Percentiles rank a stretch among this genome's conserved stretches.
These are phyloP conservation scores for Falco naumanni DNA, from an alignment of 2,797 vertebrate genomes.

Conservation along the genomic window DNA sequence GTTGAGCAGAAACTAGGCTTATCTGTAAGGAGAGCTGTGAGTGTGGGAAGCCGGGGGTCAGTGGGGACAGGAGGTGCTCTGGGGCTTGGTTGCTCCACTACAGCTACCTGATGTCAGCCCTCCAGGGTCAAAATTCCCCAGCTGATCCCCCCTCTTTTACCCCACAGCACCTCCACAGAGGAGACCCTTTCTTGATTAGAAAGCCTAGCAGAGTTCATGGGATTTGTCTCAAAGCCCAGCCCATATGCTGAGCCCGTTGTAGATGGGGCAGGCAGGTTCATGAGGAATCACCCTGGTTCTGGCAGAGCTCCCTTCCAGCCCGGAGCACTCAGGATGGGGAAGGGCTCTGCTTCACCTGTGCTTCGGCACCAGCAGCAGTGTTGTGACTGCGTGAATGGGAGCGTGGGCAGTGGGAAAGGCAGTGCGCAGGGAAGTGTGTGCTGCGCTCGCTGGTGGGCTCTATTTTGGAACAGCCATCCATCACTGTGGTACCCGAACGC, in stretches of 20 bases:
- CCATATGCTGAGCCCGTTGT: fast-evolving
- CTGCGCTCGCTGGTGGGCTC: neutral
- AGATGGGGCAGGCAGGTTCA: neutral
- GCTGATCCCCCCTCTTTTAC: neutral
- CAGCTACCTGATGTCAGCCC: neutral
- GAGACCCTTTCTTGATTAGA: neutral
- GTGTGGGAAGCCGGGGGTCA: neutral
- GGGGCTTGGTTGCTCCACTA: neutral
- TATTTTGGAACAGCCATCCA: neutral
- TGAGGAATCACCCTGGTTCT: neutral
- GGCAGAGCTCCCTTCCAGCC: neutral
- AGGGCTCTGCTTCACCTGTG: neutral
- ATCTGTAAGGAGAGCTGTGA: neutral
- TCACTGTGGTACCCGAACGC: neutral
- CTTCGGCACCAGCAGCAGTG: neutral
- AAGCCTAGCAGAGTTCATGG: neutral
- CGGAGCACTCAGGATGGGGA: fast-evolving
- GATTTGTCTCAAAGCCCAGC: neutral
- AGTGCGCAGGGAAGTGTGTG: neutral
- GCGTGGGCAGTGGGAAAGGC: neutral
- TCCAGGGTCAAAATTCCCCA: neutral
- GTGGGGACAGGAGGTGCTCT: neutral
- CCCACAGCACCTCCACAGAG: neutral
- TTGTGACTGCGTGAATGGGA: fast-evolving
- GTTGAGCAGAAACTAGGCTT: neutral